These are phyloP conservation scores for Channallabes apus DNA, from an alignment of 2,797 vertebrate species.

Conservation along the genomic window DNA sequence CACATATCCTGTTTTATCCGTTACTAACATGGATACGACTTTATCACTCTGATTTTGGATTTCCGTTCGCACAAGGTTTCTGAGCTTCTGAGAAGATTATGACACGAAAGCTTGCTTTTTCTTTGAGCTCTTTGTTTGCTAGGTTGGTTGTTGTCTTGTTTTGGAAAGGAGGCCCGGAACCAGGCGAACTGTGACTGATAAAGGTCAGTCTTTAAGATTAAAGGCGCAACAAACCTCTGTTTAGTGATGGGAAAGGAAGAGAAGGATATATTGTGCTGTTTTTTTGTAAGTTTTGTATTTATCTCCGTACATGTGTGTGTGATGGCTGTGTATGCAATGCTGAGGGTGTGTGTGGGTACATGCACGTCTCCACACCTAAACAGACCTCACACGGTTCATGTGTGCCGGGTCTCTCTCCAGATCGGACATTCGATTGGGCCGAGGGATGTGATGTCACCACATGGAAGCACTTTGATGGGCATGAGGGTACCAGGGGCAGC, in stretches of 20 bases:
- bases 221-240: conserved; percentile 47
- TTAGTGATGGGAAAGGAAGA: not conserved
- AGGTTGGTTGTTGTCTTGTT: conserved; percentile 52
- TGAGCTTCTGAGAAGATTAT: conserved; percentile 29
- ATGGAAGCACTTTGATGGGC: conserved; percentile 75
- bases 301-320: not conserved
- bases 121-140: conserved; percentile 52
- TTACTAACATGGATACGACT: conserved; percentile 63
- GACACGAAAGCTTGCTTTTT: conserved; percentile 24
- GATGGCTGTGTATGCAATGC: not conserved
- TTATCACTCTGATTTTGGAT: conserved; percentile 53
- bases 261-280: not conserved
- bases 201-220: conserved; percentile 60
- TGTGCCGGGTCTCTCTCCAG: not conserved
- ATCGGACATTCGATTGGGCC: conserved; percentile 2
- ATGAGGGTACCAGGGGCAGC: conserved; percentile 71
- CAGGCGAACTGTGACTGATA: conserved; percentile 47
- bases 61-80: conserved; percentile 48
- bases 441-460: conserved; percentile 72
- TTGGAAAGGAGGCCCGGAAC: conserved; percentile 48
- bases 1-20: conserved; percentile 70
- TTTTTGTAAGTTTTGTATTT: not conserved
- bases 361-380: conserved; percentile 14
- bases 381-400: conserved; percentile 20
- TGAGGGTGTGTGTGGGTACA: conserved; percentile 10